These are phyloP conservation scores for Ceyx melanurus DNA, from an alignment of 2,113 vertebrate species.

Conservation along the genomic window DNA sequence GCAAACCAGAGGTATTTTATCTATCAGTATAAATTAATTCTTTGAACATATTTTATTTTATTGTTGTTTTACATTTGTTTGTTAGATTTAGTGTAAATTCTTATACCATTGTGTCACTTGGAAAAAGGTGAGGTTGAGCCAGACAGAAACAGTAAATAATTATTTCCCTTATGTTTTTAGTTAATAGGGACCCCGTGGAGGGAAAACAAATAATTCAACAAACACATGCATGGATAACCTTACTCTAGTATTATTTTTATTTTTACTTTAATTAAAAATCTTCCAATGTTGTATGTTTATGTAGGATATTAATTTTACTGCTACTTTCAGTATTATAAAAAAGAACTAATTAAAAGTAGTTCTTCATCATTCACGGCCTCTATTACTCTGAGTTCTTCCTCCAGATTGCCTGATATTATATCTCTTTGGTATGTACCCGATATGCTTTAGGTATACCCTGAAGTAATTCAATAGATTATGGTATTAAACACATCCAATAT, in stretches of 20 bases:
- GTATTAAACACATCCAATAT: background rate
- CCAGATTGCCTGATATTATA: background rate
- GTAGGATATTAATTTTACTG: background rate
- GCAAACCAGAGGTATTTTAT: background rate
- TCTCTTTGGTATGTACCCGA: background rate
- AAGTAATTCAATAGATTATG: background rate
- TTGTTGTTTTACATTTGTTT: background rate
- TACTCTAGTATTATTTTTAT: background rate
- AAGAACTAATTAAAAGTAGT: background rate
- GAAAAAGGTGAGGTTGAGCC: background rate
- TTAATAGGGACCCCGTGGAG: background rate
- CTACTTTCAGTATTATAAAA: background rate
- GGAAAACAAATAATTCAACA: background rate
- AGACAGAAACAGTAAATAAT: background rate
- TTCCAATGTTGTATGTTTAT: background rate
- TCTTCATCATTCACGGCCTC: too few relatives aligned
- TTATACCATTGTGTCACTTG: background rate
- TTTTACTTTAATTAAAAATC: background rate
- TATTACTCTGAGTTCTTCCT: background rate
- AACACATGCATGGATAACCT: background rate
- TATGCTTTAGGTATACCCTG: background rate
- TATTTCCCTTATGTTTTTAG: slow-evolving; percentile 5
- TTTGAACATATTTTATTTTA: rapidly evolving
- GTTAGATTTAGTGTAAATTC: background rate
- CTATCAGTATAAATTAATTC: background rate